Evolutionary conservation across 23 tunicate genomes (phyloP).

Genomic region (Aplidium turbinatum): DNA sequence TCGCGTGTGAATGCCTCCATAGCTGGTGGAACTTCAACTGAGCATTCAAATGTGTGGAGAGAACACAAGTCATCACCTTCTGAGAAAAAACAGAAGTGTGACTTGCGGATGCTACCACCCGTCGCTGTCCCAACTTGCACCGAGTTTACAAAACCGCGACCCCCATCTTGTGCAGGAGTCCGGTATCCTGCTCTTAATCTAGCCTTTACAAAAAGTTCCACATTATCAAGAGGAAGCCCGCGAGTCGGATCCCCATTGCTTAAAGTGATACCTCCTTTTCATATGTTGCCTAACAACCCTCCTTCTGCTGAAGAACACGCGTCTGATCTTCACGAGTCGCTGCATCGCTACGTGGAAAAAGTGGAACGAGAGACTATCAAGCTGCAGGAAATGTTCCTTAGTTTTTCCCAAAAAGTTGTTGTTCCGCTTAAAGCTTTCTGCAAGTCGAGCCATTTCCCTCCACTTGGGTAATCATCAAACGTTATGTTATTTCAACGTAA

Average conservation of each 20-base stretch:
- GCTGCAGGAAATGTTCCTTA: slow-evolving; percentile 56
- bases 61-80: background rate
- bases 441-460: too few relatives aligned
- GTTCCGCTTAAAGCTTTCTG: slow-evolving; percentile 83
- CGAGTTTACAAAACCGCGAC: slow-evolving; percentile 10
- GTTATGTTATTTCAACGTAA: too few relatives aligned
- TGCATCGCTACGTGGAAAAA: slow-evolving; percentile 59
- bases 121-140: background rate
- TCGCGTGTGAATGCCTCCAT: background rate
- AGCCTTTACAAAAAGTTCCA: slow-evolving; percentile 28
- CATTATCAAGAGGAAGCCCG: slow-evolving; percentile 8
- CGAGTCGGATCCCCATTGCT: slow-evolving; percentile 15
- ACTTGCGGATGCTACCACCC: slow-evolving; percentile 25
- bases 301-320: background rate
- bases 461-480: too few relatives aligned
- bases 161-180: slow-evolving; percentile 24
- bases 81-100: background rate
- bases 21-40: background rate
- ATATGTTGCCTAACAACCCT: background rate
- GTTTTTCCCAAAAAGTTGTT: slow-evolving; percentile 66
- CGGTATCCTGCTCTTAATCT: slow-evolving; percentile 54
- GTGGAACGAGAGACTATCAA: slow-evolving; percentile 13
- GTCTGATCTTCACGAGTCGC: slow-evolving; percentile 33
- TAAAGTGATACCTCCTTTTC: background rate
- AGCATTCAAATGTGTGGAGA: too few relatives aligned